phyloP scores from a whole-genome alignment of 2,797 vertebrate species.

The Hemibagrus guttatus region DNA sequence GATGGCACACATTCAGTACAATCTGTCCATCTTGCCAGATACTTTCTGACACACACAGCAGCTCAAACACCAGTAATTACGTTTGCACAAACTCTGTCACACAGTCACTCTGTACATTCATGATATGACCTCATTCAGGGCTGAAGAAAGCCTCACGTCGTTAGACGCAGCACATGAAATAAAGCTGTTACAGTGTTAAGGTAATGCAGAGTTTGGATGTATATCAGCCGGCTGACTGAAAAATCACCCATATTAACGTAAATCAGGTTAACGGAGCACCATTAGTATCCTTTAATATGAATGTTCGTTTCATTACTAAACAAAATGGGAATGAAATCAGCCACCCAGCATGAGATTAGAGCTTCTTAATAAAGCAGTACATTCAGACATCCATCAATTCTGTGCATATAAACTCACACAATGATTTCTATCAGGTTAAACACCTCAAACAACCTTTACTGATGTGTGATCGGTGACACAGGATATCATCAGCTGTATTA shows the following conservation, averaged over 20 bases:
- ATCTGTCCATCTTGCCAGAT: conserved; percentile 58
- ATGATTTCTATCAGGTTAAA: not conserved
- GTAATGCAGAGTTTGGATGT: no score
- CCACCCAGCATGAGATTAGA: no score
- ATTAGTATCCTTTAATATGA: not conserved
- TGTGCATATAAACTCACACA: not conserved
- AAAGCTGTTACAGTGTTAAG: not conserved
- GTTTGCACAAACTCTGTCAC: not conserved
- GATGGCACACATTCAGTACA: conserved; percentile 54
- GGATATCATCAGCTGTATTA: not conserved
- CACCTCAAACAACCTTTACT: not conserved
- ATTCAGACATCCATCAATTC: not conserved
- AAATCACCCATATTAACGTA: not conserved
- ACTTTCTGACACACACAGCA: conserved; percentile 24
- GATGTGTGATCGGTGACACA: not conserved
- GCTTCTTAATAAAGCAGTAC: not conserved
- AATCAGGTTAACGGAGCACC: not conserved
- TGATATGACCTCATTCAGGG: not conserved
- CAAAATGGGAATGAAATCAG: not conserved
- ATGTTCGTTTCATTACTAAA: not conserved
- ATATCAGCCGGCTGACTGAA: not conserved
- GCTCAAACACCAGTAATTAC: conserved; percentile 27
- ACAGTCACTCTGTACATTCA: not conserved
- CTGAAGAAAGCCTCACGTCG: not conserved
- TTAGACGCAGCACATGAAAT: not conserved